Evolutionary conservation across 2,797 vertebrate species (phyloP).

Genomic region (Taeniopygia guttata): DNA sequence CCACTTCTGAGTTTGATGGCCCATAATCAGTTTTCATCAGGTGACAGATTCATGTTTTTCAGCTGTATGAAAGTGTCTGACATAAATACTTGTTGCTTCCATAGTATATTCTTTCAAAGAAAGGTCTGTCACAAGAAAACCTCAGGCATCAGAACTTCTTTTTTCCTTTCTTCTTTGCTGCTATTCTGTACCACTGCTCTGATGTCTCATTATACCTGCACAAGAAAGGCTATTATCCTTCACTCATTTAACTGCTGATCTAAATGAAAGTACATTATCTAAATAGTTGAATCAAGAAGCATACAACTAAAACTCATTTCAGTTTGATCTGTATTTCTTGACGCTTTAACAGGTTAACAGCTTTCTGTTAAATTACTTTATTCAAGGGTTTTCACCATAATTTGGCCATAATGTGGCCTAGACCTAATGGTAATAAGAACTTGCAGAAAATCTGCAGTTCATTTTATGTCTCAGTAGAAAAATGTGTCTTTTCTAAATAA

Average conservation of each 20-base stretch:
- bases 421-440: slow-evolving; percentile 61
- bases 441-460: slow-evolving; percentile 40
- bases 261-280: slow-evolving; percentile 71
- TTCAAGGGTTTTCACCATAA: slow-evolving; percentile 62
- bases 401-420: slow-evolving; percentile 59
- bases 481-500: slow-evolving; percentile 16
- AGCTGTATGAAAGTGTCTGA: neutral
- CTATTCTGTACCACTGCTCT: slow-evolving; percentile 8
- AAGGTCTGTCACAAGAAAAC: neutral
- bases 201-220: slow-evolving; percentile 56
- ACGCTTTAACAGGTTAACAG: slow-evolving; percentile 66
- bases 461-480: slow-evolving; percentile 27
- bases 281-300: slow-evolving; percentile 69
- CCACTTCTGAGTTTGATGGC: neutral
- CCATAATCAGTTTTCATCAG: slow-evolving; percentile 22
- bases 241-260: slow-evolving; percentile 63
- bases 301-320: slow-evolving; percentile 62
- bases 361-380: slow-evolving; percentile 65
- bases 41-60: slow-evolving; percentile 29
- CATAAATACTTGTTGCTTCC: slow-evolving; percentile 41
- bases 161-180: neutral
- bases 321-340: slow-evolving; percentile 66
- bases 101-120: neutral
- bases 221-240: slow-evolving; percentile 63
- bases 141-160: neutral